Conservation (phyloP, 2,113 vertebrate species). For the Chrysemys picta region DNA sequence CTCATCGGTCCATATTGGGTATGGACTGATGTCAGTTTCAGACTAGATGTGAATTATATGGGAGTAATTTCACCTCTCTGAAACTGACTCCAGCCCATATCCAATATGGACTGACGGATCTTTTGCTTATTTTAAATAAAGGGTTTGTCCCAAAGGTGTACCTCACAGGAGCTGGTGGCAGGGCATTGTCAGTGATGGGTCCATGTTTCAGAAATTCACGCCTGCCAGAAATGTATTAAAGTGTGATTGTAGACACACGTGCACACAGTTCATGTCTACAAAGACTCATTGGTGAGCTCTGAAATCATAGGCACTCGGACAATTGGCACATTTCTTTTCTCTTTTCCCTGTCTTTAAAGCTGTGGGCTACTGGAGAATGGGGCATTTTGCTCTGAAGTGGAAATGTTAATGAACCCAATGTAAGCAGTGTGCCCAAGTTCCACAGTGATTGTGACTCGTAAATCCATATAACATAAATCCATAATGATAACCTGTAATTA, state of each 20-base stretch:
- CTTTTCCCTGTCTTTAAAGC: constrained; percentile 53
- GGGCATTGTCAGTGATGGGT: rapidly evolving
- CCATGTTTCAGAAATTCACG: rapidly evolving
- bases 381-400: constrained; percentile 66
- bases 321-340: constrained; percentile 51
- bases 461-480: neutral
- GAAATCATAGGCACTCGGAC: constrained; percentile 33
- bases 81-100: neutral
- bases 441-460: constrained; percentile 33
- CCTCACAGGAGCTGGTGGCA: rapidly evolving
- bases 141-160: rapidly evolving
- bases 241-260: neutral
- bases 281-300: constrained; percentile 26
- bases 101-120: neutral
- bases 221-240: rapidly evolving
- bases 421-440: constrained; percentile 44
- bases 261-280: neutral
- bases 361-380: constrained; percentile 53
- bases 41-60: neutral
- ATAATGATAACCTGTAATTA: constrained; percentile 68
- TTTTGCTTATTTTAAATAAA: neutral
- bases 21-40: neutral
- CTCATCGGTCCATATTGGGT: rapidly evolving
- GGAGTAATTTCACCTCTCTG: neutral
- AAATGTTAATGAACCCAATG: constrained; percentile 71